Conservation (phyloP, 1,140 invertebrate genomes). For the Drosophila simulans region DNA sequence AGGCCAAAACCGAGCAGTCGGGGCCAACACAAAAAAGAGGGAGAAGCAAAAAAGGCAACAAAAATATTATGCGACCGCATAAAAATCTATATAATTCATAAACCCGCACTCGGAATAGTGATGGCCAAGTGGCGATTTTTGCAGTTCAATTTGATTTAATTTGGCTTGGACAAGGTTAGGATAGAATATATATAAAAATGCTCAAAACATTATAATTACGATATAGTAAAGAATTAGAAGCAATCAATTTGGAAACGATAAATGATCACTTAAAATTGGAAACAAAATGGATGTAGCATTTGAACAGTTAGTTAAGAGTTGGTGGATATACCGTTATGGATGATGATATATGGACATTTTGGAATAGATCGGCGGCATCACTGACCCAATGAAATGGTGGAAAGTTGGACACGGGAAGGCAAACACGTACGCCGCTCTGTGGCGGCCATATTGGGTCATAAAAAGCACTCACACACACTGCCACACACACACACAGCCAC, state of each 20-base stretch:
- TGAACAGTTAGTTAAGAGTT: not conserved
- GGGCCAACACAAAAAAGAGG: conserved; percentile 39
- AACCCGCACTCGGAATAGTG: conserved; percentile 49
- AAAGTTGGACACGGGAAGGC: conserved; percentile 27
- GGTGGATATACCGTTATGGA: not conserved
- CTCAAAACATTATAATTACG: no score
- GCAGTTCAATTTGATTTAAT: no score
- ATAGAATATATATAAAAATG: no score
- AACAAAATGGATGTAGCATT: not conserved
- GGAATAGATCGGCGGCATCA: conserved; percentile 18
- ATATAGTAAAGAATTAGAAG: no score
- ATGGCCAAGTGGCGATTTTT: not conserved
- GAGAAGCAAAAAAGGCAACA: conserved; percentile 65
- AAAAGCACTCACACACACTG: conserved; percentile 68
- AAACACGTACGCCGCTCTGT: conserved; percentile 71
- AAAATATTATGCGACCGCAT: conserved; percentile 82
- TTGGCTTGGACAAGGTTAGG: no score
- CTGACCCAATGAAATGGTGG: conserved; percentile 8
- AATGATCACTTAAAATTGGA: no score
- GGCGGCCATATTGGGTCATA: conserved; percentile 81
- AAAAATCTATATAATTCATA: conserved; percentile 83
- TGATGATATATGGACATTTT: not conserved
- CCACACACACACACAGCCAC: conserved; percentile 23
- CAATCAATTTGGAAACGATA: no score
- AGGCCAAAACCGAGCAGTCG: conserved; percentile 22